These are phyloP conservation scores for Microtus montanus DNA, from an alignment of 2,113 vertebrate species.

Conservation along the genomic window DNA sequence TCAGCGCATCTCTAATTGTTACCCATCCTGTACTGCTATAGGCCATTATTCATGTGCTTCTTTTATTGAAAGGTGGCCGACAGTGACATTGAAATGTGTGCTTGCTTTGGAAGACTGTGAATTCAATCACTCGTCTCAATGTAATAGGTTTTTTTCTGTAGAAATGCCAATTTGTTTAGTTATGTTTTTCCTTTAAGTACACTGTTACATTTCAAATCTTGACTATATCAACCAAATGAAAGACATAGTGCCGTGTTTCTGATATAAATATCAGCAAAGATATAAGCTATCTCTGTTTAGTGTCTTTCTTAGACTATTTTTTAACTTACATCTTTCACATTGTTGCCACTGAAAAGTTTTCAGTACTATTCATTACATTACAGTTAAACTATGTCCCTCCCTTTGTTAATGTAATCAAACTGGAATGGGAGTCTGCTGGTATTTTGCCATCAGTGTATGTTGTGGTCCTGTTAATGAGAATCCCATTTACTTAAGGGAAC, in stretches of 20 bases:
- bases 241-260: not conserved
- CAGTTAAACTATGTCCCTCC: not conserved
- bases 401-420: not conserved
- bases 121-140: slow-evolving; percentile 76
- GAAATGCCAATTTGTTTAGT: not conserved
- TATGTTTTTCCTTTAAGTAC: not conserved
- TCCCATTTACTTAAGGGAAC: not conserved
- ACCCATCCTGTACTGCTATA: slow-evolving; percentile 79
- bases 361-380: not conserved
- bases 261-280: slow-evolving; percentile 32
- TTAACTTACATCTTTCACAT: not conserved
- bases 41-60: slow-evolving; percentile 84
- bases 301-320: not conserved
- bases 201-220: slow-evolving; percentile 29
- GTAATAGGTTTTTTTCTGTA: not conserved
- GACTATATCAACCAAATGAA: not conserved
- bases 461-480: not conserved
- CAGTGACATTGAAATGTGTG: slow-evolving; percentile 83
- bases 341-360: not conserved
- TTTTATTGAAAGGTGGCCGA: slow-evolving; percentile 83
- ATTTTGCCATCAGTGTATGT: not conserved
- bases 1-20: slow-evolving; percentile 85
- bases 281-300: not conserved
- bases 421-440: not conserved
- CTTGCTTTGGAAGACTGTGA: slow-evolving; percentile 82